Percentiles rank a stretch among this genome's conserved stretches.
These are phyloP conservation scores for Oryzias sinensis DNA, from an alignment of 2,797 vertebrate species.

Conservation along the genomic window DNA sequence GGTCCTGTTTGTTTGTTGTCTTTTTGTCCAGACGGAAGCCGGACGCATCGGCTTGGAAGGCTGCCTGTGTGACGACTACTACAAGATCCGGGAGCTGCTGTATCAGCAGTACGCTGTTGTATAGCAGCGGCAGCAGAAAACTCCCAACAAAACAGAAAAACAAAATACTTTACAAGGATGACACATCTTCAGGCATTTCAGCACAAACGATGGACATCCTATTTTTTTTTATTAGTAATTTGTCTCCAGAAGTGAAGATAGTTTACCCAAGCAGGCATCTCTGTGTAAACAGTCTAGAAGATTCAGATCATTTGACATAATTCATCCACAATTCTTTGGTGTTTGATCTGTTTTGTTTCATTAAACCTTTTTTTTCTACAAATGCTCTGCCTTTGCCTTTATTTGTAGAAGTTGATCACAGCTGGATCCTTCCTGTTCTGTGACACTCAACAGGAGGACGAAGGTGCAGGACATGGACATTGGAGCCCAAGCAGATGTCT, in stretches of 20 bases:
- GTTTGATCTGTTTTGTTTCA: constrained; percentile 26
- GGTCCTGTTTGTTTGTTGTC: constrained; percentile 42
- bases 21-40: constrained; percentile 89
- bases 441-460: no score
- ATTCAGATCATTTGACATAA: not conserved
- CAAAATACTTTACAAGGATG: constrained; percentile 48
- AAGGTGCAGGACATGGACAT: no score
- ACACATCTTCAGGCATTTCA: constrained; percentile 46
- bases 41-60: constrained; percentile 97
- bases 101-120: constrained; percentile 98
- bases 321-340: constrained; percentile 27
- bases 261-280: constrained; percentile 27
- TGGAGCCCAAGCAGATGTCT: no score
- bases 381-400: not conserved
- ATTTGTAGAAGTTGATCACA: no score
- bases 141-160: constrained; percentile 39
- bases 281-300: constrained; percentile 13
- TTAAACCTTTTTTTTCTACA: constrained; percentile 50
- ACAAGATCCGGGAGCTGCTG: constrained; percentile 96
- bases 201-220: constrained; percentile 49
- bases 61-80: constrained; percentile 97
- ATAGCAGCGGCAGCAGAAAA: constrained; percentile 65
- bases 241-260: constrained; percentile 27
- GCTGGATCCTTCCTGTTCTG: no score
- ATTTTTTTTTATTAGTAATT: constrained; percentile 34